phyloP scores from a whole-genome alignment of 53 echinoderm and acorn worm genomes.

The Holothuria leucospilota region DNA sequence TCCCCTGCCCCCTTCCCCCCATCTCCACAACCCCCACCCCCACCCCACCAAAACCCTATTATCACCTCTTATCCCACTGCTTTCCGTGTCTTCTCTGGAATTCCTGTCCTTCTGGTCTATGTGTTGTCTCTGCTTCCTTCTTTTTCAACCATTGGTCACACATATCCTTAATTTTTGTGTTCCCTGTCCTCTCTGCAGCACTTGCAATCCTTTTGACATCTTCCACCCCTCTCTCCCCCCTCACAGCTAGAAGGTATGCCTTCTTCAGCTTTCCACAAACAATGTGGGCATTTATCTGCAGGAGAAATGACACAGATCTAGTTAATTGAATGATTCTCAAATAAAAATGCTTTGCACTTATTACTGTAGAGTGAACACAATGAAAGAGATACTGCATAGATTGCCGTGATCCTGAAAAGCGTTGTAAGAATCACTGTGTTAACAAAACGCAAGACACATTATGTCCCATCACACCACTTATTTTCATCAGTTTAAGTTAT shows the following conservation, averaged over 20 bases:
- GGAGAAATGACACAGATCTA: not conserved
- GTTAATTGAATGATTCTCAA: not conserved
- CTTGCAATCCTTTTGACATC: constrained; percentile 87
- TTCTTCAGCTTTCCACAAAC: constrained; percentile 88
- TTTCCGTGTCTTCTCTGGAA: no score
- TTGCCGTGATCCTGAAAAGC: no score
- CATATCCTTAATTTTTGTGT: constrained; percentile 77
- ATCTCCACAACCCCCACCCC: no score
- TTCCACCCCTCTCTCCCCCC: constrained; percentile 77
- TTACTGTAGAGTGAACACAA: no score
- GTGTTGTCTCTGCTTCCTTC: not conserved
- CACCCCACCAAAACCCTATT: no score
- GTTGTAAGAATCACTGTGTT: no score
- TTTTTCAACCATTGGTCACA: constrained; percentile 88
- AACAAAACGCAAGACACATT: no score
- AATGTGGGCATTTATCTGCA: constrained; percentile 92
- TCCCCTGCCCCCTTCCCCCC: no score
- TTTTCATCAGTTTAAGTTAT: no score
- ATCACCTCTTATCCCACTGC: no score
- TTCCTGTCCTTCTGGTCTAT: not conserved
- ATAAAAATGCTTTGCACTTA: not conserved
- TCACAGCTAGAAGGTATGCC: constrained; percentile 91
- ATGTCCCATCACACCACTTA: no score
- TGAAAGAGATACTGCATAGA: no score
- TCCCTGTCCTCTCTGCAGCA: constrained; percentile 79